phyloP scores from a whole-genome alignment of 2,888 invertebrate species.

The Anarsia innoxiella region DNA sequence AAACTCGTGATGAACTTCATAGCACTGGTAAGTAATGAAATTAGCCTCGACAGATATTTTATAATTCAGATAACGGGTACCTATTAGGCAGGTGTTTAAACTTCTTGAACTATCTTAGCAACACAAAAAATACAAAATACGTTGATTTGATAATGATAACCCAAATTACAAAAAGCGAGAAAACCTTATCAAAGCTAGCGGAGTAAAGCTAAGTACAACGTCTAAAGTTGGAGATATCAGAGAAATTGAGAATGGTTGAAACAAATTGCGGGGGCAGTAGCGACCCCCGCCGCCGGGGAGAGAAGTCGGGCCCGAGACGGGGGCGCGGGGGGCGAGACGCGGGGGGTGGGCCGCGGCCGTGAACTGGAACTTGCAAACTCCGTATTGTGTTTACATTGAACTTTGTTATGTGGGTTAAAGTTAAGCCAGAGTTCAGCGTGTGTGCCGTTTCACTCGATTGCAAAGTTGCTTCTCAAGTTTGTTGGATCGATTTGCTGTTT shows the following conservation, averaged over 20 bases:
- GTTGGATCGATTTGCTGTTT: slow-evolving; percentile 70
- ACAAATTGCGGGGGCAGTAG: slow-evolving; percentile 18
- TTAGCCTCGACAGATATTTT: too few species aligned
- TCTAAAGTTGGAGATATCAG: too few species aligned
- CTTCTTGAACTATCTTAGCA: too few species aligned
- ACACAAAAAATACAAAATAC: too few species aligned
- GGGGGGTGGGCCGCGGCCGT: slow-evolving; percentile 54
- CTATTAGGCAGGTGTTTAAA: too few species aligned
- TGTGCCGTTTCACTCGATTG: slow-evolving; percentile 66
- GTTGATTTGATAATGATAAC: too few species aligned
- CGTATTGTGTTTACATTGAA: slow-evolving; percentile 76
- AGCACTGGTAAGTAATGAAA: too few species aligned
- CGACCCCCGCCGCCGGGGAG: slow-evolving; percentile 23
- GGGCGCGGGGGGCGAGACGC: slow-evolving; percentile 17
- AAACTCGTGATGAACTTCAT: too few species aligned
- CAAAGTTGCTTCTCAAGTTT: slow-evolving; percentile 68
- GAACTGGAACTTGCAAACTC: slow-evolving; percentile 71
- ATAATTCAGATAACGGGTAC: too few species aligned
- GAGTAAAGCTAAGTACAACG: too few species aligned
- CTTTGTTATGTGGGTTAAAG: slow-evolving; percentile 76
- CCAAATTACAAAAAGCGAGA: too few species aligned
- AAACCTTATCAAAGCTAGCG: too few species aligned
- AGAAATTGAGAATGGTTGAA: slow-evolving; percentile 9
- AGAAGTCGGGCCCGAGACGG: slow-evolving; percentile 14
- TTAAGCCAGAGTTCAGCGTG: slow-evolving; percentile 71